These are phyloP conservation scores for Glomeris maerens DNA, from an alignment of 1,140 invertebrate genomes.

Conservation along the genomic window DNA sequence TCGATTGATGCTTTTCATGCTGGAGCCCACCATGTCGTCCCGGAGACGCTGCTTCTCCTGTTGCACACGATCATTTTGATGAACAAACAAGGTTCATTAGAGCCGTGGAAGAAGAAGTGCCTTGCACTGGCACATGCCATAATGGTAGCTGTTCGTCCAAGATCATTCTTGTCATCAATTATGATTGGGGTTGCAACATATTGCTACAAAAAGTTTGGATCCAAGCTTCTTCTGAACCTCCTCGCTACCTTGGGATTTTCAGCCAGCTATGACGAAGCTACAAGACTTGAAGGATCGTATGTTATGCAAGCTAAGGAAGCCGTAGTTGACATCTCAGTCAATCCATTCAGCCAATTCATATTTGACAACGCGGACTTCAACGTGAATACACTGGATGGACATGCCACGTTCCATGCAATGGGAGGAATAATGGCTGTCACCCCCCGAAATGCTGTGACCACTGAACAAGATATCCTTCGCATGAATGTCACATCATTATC, in stretches of 20 bases:
- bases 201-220: neutral
- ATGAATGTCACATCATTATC: neutral
- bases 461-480: neutral
- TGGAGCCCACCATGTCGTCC: too few species aligned
- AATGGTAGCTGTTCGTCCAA: neutral
- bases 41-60: too few species aligned
- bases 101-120: too few species aligned
- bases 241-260: neutral
- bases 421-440: neutral
- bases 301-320: neutral
- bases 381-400: neutral
- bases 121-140: too few species aligned
- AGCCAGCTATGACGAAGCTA: neutral
- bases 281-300: too few species aligned
- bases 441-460: neutral
- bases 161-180: neutral
- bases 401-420: slow-evolving; percentile 1
- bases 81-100: too few species aligned
- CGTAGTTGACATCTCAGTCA: neutral
- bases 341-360: neutral
- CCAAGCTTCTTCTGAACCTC: neutral
- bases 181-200: neutral
- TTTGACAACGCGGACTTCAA: slow-evolving; percentile 1
- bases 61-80: too few species aligned
- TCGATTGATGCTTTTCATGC: too few species aligned